phyloP scores from a whole-genome alignment of 2,797 vertebrate species.

The Lerista edwardsae region DNA sequence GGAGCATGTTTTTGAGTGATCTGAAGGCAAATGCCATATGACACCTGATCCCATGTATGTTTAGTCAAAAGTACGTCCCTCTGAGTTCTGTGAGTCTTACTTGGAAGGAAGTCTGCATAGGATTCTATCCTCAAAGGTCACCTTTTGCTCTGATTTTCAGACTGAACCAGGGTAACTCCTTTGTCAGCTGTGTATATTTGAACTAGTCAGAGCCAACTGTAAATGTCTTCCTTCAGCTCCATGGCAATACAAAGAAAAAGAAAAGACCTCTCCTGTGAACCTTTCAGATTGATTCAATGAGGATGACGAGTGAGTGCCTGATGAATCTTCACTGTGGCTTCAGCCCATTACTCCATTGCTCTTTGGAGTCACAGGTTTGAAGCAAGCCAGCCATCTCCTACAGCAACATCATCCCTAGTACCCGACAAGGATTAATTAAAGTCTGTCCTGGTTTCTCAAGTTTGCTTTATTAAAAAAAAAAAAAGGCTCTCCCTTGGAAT shows the following conservation, averaged over 20 bases:
- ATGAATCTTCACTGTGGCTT: not conserved
- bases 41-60: not conserved
- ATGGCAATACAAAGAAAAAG: slow-evolving; percentile 12
- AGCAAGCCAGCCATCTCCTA: slow-evolving; percentile 29
- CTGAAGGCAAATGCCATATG: not conserved
- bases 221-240: not conserved
- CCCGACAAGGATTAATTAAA: slow-evolving; percentile 40
- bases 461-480: not conserved
- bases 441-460: slow-evolving; percentile 23
- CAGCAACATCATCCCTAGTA: rapidly evolving
- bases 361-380: not conserved
- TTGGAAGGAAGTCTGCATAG: not conserved
- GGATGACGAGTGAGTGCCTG: not conserved
- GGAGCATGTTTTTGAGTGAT: not conserved
- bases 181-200: not conserved
- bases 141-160: not conserved
- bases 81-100: not conserved
- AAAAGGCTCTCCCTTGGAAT: not conserved
- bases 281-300: rapidly evolving
- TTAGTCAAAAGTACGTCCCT: not conserved
- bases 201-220: not conserved
- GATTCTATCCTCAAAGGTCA: not conserved
- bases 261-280: rapidly evolving
- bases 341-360: not conserved
- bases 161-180: not conserved